Evolutionary conservation across 2,113 vertebrate genomes (phyloP).

Genomic region (Erythrocercus mccallii): DNA sequence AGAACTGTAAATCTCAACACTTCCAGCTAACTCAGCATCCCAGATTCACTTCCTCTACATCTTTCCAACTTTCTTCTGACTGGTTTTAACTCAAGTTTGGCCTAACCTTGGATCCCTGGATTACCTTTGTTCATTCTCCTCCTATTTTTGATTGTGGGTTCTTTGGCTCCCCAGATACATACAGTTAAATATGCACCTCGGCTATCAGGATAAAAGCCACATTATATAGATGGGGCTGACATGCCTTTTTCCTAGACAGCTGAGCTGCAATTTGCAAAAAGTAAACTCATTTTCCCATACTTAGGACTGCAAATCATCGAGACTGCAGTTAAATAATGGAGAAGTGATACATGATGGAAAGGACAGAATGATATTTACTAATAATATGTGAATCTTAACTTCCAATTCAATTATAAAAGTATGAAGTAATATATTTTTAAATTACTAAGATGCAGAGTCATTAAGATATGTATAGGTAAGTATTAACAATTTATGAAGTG

Average conservation of each 20-base stretch:
- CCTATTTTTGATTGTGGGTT: background rate
- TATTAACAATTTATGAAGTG: background rate
- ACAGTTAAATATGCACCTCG: background rate
- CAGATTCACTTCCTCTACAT: background rate
- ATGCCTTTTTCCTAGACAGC: background rate
- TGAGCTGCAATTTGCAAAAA: background rate
- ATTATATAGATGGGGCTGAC: background rate
- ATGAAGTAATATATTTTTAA: background rate
- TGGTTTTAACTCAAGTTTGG: background rate
- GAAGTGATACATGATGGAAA: background rate
- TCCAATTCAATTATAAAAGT: background rate
- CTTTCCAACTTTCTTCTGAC: background rate
- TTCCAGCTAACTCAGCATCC: background rate
- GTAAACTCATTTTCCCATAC: background rate
- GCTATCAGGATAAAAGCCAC: background rate
- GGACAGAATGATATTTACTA: background rate
- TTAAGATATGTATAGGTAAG: background rate
- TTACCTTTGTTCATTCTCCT: background rate
- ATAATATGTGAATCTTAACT: background rate
- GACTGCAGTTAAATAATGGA: background rate
- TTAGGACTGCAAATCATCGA: background rate
- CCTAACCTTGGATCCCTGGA: background rate
- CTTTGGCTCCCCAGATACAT: background rate
- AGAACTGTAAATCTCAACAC: background rate
- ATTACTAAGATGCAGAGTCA: background rate